Base-by-base conservation (phyloP, 2,888 invertebrate genomes). In the Beris morrisii region DNA sequence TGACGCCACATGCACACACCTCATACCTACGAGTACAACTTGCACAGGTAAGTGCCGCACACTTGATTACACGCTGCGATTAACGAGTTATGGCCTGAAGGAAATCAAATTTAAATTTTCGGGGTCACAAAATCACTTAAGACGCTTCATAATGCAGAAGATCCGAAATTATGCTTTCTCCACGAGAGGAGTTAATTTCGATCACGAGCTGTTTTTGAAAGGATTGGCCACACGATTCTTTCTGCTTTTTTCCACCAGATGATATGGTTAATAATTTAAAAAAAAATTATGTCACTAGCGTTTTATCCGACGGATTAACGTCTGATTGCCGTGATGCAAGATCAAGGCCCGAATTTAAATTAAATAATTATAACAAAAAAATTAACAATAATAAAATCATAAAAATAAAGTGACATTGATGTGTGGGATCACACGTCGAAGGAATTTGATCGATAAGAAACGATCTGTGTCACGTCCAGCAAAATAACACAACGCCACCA, bases 361-460 rank as follows among this genome's bases (percentile, higher is more conserved):
- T 56, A 5, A 13, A 15, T 38, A 43, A 5, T 32, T n/a, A n/a
- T n/a, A n/a, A n/a, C n/a, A 43, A 38, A 56, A 56, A 54, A 31
- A 31, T 54, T 38, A 15, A 43, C 13, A 43, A 9, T 13, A 15
- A n/a, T n/a, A n/a, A n/a, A n/a, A 56, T 15, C 43, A 12, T n/a
- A 38, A 56, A 3, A 30, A 4, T 38, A n/a, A 22, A 7, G 55
- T 56, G 55, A 56, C 55, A 56, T 56, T 56, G 55, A 56, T 56
- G 55, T 43, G 55, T 56, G 55, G 53, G 55, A 56, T 56, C 55
- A 38, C 43, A 38, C 43, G n/a, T 13, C 38, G 5, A 15, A 56
- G 43, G 55, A 56, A 56, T 56, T 56, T 13, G 43, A 32, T 15
- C 55, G 55, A 56, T 56, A 56, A 56, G n/a, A 7, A 55, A 13